Evolutionary conservation across 2,888 invertebrate genomes (phyloP), one percentile per base, ranked within the genome.

Genomic region (Cantharis rufa): DNA sequence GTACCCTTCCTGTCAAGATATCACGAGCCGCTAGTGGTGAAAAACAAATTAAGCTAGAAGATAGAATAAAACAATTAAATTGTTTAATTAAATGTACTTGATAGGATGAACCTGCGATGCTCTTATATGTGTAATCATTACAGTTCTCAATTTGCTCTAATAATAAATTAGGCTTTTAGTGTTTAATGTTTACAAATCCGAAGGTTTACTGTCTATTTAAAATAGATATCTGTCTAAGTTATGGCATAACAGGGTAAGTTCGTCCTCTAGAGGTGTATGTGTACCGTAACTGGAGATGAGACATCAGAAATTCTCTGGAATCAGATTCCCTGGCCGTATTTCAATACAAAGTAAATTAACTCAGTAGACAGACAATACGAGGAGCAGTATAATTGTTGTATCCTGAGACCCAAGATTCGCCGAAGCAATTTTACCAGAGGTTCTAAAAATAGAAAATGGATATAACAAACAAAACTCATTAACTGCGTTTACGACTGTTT

Each of bases 331-430:
- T 79, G 81, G 81, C 80, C 80, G 81, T 83, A 83, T 83, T 83
- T 82, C 81, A 83, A 82, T 83, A 82, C 81, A 82, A 83, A 83
- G 81, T 82, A 83, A 83, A 83, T 83, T 83, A 83, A 83, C 83
- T 82, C 80, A 78, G 78, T 79, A 81, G 82, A 82, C 80, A 82
- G 82, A 80, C 80, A 82, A 82, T 79, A 80, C 79, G 77, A 80
- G 76, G 76, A 79, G 80, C 80, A 78, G 78, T 80, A 80, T 82
- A 82, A 82, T 82, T 82, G 82, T 81, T 81, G 81, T 80, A 78
- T 82, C 78, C 80, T 79, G 80, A 77, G 78, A 72, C 71, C 69
- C 68, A 69, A 70, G 66, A 72, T 15, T 74, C 72, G 16, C 79
- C 76, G 72, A 66, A 77, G 78, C 79, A 75, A 74, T 77, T 76